These are phyloP conservation scores for Oceanodroma tethys DNA, from an alignment of 2,113 vertebrate species.

Conservation along the genomic window DNA sequence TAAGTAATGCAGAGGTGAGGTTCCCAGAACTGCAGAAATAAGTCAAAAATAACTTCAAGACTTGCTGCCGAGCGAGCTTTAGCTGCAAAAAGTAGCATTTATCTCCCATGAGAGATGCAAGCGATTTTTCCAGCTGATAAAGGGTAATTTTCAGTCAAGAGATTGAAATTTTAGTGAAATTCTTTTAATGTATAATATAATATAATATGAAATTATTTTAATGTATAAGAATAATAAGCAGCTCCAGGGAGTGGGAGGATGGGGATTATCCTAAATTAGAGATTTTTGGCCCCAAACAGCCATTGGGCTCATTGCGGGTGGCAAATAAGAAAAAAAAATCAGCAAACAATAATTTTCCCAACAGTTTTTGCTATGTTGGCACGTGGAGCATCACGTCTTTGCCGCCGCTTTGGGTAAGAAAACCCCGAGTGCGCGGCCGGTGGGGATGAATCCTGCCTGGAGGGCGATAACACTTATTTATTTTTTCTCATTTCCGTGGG, in stretches of 20 bases:
- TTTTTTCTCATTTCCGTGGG: background rate
- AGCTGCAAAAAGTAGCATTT: background rate
- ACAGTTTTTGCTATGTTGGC: background rate
- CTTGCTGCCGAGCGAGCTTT: background rate
- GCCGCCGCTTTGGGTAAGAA: background rate
- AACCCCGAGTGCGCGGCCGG: accelerated
- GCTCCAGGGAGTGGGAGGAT: background rate
- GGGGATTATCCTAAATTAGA: background rate
- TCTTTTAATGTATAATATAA: background rate
- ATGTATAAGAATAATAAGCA: background rate
- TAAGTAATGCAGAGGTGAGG: accelerated
- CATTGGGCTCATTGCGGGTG: accelerated
- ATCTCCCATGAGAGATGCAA: background rate
- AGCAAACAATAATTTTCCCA: background rate
- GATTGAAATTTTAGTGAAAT: background rate
- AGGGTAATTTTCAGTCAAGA: background rate
- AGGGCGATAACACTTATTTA: background rate
- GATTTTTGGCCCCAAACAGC: background rate
- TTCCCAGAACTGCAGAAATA: background rate
- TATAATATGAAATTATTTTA: background rate
- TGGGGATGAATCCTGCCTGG: accelerated
- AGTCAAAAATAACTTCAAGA: background rate
- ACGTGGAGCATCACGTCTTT: background rate
- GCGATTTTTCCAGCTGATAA: background rate
- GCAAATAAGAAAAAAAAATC: background rate